Evolutionary conservation across 2,888 invertebrate genomes (phyloP).

Genomic region (Aphodius sticticus): DNA sequence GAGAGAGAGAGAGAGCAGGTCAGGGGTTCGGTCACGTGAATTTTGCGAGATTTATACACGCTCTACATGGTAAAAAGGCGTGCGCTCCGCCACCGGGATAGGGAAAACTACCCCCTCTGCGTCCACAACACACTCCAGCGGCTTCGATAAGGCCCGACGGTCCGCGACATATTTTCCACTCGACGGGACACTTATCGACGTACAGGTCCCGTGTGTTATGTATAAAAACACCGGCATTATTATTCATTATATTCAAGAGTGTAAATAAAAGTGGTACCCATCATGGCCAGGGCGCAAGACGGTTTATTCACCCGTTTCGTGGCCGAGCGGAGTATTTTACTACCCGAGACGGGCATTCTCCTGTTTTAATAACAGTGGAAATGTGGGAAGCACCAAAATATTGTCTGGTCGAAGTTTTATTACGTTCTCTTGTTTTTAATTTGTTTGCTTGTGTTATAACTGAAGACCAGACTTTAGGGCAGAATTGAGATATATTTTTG

Average conservation of each 20-base stretch:
- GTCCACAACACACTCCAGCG: neutral
- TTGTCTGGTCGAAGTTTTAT: neutral
- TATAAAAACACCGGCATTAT: neutral
- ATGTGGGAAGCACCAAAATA: neutral
- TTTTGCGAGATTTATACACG: constrained; percentile 4
- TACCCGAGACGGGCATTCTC: neutral
- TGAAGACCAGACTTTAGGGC: too few relatives aligned
- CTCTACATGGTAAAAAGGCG: neutral
- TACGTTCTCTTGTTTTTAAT: neutral
- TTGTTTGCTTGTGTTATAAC: neutral
- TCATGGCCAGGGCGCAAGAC: neutral
- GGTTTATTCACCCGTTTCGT: neutral
- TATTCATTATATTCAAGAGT: neutral
- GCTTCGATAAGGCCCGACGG: neutral
- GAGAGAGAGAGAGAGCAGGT: neutral
- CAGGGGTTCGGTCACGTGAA: neutral
- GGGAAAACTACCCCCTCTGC: neutral
- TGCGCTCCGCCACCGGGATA: neutral
- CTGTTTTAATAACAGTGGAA: neutral
- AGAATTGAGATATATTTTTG: too few relatives aligned
- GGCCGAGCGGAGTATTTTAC: neutral
- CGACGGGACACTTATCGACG: neutral
- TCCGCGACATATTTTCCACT: neutral
- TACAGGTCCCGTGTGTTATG: neutral
- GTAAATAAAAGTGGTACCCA: neutral